phyloP scores from a whole-genome alignment of 2,888 invertebrate genomes.

The Mycalesis mineus region DNA sequence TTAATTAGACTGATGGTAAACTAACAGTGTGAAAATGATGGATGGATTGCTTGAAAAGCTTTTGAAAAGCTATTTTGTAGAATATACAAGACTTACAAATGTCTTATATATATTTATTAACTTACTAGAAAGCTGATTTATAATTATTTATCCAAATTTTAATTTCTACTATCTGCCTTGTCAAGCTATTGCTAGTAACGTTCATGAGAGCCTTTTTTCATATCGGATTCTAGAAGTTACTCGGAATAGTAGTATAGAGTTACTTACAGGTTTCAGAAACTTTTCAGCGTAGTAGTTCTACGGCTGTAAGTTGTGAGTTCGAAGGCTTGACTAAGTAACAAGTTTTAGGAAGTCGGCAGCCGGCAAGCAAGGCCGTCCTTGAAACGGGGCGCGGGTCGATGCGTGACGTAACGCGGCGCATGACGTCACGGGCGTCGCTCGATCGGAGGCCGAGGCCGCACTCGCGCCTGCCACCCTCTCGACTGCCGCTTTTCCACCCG shows the following conservation, averaged over 20 bases:
- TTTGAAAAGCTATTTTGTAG: too few species aligned
- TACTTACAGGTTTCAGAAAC: not conserved
- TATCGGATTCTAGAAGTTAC: not conserved
- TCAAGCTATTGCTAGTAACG: too few species aligned
- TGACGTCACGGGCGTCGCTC: slow-evolving; percentile 68
- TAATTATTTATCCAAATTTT: too few species aligned
- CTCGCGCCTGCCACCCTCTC: slow-evolving; percentile 46
- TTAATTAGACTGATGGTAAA: too few species aligned
- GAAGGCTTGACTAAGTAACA: slow-evolving; percentile 25
- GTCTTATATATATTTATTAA: too few species aligned
- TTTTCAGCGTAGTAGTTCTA: not conserved
- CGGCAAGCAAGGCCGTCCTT: slow-evolving; percentile 68
- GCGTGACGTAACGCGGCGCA: slow-evolving; percentile 59
- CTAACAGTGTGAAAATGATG: too few species aligned
- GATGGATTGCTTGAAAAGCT: too few species aligned
- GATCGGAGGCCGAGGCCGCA: slow-evolving; percentile 57
- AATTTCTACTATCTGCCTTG: too few species aligned
- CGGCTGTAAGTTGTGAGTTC: not conserved
- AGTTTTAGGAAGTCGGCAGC: slow-evolving; percentile 56
- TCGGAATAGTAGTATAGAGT: not conserved
- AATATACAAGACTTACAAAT: too few species aligned
- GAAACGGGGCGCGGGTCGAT: slow-evolving; percentile 68
- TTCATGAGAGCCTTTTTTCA: not conserved
- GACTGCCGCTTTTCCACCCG: slow-evolving; percentile 46
- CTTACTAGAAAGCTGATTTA: too few species aligned